phyloP scores from a whole-genome alignment of 2,888 invertebrate genomes.

The Autographa pulchrina region DNA sequence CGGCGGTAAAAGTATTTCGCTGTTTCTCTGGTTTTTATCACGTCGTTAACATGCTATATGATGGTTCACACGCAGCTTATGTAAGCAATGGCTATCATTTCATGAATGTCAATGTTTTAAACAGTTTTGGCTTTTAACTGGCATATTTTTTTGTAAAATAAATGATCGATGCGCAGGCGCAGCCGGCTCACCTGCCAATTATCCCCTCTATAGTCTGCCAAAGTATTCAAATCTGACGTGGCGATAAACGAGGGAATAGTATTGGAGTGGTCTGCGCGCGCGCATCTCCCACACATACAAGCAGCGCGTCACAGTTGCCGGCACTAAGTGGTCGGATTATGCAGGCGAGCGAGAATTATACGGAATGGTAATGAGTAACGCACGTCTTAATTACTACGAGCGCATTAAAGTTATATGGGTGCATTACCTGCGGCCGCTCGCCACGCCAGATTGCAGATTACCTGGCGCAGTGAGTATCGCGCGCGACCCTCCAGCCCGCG shows the following conservation, averaged over 20 bases:
- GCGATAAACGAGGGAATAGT: slow-evolving; percentile 6
- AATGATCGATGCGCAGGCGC: slow-evolving; percentile 16
- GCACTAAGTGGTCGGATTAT: slow-evolving; percentile 42
- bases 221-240: slow-evolving; percentile 31
- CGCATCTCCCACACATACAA: slow-evolving; percentile 6
- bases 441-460: slow-evolving; percentile 10
- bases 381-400: slow-evolving; percentile 37
- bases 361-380: slow-evolving; percentile 47
- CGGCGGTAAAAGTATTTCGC: slow-evolving; percentile 44
- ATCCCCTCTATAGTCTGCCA: not conserved
- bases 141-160: slow-evolving; percentile 26
- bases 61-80: slow-evolving; percentile 33
- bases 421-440: slow-evolving; percentile 29
- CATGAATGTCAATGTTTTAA: slow-evolving; percentile 31
- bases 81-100: slow-evolving; percentile 42
- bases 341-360: slow-evolving; percentile 34
- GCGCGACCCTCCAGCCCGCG: not conserved
- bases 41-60: slow-evolving; percentile 48
- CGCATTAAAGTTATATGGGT: slow-evolving; percentile 33
- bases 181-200: slow-evolving; percentile 28
- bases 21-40: slow-evolving; percentile 49
- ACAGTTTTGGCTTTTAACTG: slow-evolving; percentile 22
- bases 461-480: not conserved
- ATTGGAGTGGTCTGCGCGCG: not conserved
- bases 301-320: slow-evolving; percentile 21